Evolutionary conservation across 2,888 invertebrate genomes (phyloP), one percentile per base, ranked within the genome.

Genomic region (Chrysotoxum bicinctum): DNA sequence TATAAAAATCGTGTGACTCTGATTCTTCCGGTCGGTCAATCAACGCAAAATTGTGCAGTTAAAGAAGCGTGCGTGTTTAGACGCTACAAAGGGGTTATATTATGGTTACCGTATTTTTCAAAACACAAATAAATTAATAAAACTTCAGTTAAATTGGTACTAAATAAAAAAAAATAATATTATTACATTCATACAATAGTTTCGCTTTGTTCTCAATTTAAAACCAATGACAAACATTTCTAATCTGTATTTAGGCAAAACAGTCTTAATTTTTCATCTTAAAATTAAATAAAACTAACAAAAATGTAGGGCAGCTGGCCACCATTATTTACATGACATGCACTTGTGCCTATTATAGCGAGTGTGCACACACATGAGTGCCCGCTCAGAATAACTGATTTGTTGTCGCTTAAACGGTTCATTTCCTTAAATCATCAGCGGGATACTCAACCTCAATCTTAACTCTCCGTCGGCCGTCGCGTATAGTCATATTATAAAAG

Each of bases 341-440:
- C 37, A 37, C 58, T 58, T 58, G 37, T 56, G 56, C 19, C 21
- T 19, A 35, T 58, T 32, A 45, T 30, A 7, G 26, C 21, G 58
- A 48, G 19, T 32, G 54, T n/a, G 54, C 52, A 66, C 30, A 64
- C 66, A 73, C 85, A 81, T 69, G 56, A 64, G 69, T 58, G 76
- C 68, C 37, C 68, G 48, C 52, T 60, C 19, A 37, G 72, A 77
- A 84, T 85, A 77, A 73, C 76, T 81, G 85, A 85, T 85, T 85
- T 85, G 81, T 77, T 81, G 76, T 85, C 85, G 69, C 81, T 74
- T 85, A 85, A 85, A 85, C 73, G 85, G 85, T 40, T 81, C 85
- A 85, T 81, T 85, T 81, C 85, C 85, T 76, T 74, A 48, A 77
- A 43, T 56, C 50, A 40, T 69, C 32, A 2, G 48, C 23, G 48